A percentile compares a stretch with the other conserved stretches of the same genome.
Conservation (phyloP, 2,113 vertebrate species). For the Anoplopoma fimbria region DNA sequence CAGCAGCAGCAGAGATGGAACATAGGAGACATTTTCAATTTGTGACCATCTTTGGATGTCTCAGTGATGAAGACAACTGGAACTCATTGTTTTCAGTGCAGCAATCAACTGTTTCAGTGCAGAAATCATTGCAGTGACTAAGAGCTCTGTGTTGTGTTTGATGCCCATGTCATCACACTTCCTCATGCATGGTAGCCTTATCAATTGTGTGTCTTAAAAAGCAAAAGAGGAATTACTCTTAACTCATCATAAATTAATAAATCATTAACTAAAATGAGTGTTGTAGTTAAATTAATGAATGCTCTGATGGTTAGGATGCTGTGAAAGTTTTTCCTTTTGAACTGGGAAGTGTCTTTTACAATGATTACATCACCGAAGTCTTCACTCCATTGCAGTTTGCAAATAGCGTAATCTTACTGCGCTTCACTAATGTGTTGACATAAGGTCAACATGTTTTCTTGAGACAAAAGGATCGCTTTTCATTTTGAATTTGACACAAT, state of each 20-base stretch:
- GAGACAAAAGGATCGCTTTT: neutral
- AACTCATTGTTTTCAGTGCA: neutral
- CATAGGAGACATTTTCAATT: constrained; percentile 11
- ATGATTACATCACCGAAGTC: neutral
- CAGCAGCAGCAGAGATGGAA: constrained; percentile 67
- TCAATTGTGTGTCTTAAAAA: neutral
- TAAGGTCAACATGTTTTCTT: no score
- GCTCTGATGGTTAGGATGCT: neutral
- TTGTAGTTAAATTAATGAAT: neutral
- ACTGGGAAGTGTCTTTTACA: no score
- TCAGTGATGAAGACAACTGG: neutral
- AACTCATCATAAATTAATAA: neutral
- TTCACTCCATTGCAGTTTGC: neutral
- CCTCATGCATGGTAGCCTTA: neutral
- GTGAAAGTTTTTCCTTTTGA: no score
- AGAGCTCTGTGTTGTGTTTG: neutral
- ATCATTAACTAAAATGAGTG: neutral
- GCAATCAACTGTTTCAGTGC: neutral
- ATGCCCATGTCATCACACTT: neutral
- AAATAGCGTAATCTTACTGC: no score
- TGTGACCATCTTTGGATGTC: neutral
- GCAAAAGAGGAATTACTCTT: neutral
- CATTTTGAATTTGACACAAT: neutral
- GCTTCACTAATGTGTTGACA: no score
- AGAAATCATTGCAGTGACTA: neutral